Percentiles rank a stretch among this genome's conserved stretches.
Evolutionary conservation across 2,797 vertebrate genomes (phyloP).

Genomic region (Darevskia nairensis): DNA sequence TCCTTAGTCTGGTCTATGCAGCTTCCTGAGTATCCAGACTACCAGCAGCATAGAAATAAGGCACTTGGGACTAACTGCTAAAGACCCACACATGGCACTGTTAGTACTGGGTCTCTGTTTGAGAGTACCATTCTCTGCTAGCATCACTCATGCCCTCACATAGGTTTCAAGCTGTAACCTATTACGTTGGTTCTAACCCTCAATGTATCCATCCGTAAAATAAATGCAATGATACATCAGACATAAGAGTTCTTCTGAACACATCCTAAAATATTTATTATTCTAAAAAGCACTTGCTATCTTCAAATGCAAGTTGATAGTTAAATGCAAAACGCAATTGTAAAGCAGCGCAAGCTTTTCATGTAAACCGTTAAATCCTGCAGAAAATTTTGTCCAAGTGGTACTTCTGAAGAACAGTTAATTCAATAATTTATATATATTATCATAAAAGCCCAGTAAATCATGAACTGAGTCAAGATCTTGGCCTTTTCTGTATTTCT

Average conservation of each 20-base stretch:
- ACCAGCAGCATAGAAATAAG: not conserved
- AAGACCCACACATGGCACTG: not conserved
- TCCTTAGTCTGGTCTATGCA: not conserved
- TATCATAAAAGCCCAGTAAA: constrained; percentile 75
- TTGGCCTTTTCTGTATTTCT: constrained; percentile 64
- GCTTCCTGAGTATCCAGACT: not conserved
- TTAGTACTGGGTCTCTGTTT: too few relatives aligned
- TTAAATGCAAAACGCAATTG: constrained; percentile 27
- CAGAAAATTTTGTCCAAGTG: constrained; percentile 54
- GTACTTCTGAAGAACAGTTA: constrained; percentile 65
- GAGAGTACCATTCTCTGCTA: too few relatives aligned
- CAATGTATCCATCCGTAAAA: constrained; percentile 9
- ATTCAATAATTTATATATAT: constrained; percentile 75
- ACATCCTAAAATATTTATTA: not conserved
- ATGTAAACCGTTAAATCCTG: constrained; percentile 47
- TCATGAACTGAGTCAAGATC: constrained; percentile 60
- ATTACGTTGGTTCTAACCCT: not conserved
- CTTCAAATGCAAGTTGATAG: not conserved
- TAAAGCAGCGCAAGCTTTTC: constrained; percentile 44
- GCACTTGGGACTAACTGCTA: not conserved
- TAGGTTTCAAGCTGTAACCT: not conserved
- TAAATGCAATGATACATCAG: not conserved
- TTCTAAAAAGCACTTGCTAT: constrained; percentile 15
- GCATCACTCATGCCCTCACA: not conserved
- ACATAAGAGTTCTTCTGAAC: not conserved